A percentile compares a stretch with the other conserved stretches of the same genome.
These are phyloP conservation scores for Agrotis puta DNA, from an alignment of 2,888 invertebrate genomes.

Conservation along the genomic window DNA sequence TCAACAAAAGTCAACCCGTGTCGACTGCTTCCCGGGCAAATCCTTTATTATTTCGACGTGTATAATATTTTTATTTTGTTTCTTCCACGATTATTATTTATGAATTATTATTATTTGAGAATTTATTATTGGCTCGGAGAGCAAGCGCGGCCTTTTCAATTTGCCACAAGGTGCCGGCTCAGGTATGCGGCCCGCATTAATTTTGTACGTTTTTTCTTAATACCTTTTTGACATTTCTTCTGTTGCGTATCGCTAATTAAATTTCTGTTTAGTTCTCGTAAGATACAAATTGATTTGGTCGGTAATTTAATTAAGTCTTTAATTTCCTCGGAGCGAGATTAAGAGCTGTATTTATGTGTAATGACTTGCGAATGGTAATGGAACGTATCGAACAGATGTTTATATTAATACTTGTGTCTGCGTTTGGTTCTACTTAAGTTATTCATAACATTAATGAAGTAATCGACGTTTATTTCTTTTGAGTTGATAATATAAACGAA, in stretches of 20 bases:
- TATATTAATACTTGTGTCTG: constrained; percentile 55
- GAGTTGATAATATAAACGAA: constrained; percentile 42
- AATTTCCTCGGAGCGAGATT: constrained; percentile 72
- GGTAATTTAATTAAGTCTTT: constrained; percentile 82
- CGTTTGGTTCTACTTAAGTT: constrained; percentile 54
- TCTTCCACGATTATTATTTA: constrained; percentile 90
- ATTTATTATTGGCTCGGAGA: constrained; percentile 89
- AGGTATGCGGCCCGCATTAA: constrained; percentile 74
- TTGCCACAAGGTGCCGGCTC: constrained; percentile 88
- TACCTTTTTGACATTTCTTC: constrained; percentile 84
- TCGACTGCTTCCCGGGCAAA: constrained; percentile 76
- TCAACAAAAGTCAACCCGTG: constrained; percentile 78
- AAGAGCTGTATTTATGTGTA: constrained; percentile 67
- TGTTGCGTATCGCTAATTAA: constrained; percentile 81
- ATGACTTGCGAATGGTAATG: constrained; percentile 63
- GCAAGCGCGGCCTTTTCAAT: constrained; percentile 90
- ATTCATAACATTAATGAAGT: constrained; percentile 63
- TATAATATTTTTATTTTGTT: constrained; percentile 89
- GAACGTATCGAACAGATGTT: constrained; percentile 62
- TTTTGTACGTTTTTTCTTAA: constrained; percentile 77
- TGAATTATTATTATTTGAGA: constrained; percentile 91
- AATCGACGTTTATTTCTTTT: constrained; percentile 53
- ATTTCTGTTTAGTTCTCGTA: constrained; percentile 80
- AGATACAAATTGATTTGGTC: constrained; percentile 84
- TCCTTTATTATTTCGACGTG: constrained; percentile 91